Percentiles rank a stretch among this genome's conserved stretches.
These are phyloP conservation scores for Rhagonycha lutea DNA, from an alignment of 2,888 invertebrate genomes.

Conservation along the genomic window DNA sequence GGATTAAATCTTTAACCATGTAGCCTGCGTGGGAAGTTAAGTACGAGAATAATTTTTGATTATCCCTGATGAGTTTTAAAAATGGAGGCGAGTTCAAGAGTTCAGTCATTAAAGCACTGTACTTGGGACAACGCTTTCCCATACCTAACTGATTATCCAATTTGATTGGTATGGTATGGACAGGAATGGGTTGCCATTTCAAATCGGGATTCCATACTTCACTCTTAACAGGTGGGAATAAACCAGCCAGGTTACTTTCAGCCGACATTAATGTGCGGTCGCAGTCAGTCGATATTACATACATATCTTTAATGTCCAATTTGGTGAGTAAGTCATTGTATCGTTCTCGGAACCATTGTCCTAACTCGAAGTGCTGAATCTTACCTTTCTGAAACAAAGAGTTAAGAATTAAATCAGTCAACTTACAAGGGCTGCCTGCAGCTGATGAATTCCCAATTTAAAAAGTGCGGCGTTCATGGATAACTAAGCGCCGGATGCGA, in stretches of 20 bases:
- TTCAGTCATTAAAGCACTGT: slow-evolving; percentile 62
- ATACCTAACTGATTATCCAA: slow-evolving; percentile 66
- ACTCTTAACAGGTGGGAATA: slow-evolving; percentile 66
- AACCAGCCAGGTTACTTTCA: slow-evolving; percentile 75
- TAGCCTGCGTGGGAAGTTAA: slow-evolving; percentile 66
- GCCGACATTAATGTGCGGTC: slow-evolving; percentile 92
- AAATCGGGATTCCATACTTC: slow-evolving; percentile 67
- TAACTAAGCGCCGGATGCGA: too few species aligned
- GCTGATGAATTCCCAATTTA: too few species aligned
- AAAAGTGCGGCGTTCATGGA: too few species aligned
- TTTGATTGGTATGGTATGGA: slow-evolving; percentile 68
- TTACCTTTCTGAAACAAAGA: slow-evolving; percentile 65
- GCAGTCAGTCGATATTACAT: slow-evolving; percentile 77
- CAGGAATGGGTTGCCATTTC: slow-evolving; percentile 78
- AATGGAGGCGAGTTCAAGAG: slow-evolving; percentile 48
- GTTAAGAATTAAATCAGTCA: not conserved
- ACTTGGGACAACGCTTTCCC: slow-evolving; percentile 70
- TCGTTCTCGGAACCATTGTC: slow-evolving; percentile 73
- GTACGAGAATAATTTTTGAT: slow-evolving; percentile 67
- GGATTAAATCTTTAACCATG: slow-evolving; percentile 59
- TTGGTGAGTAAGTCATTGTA: slow-evolving; percentile 66
- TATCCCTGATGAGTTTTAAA: slow-evolving; percentile 59
- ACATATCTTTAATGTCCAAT: slow-evolving; percentile 61
- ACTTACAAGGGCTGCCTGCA: too few species aligned
- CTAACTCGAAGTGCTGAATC: slow-evolving; percentile 73